phyloP scores from a whole-genome alignment of 2,113 vertebrate genomes.

The Oncorhynchus clarkii region DNA sequence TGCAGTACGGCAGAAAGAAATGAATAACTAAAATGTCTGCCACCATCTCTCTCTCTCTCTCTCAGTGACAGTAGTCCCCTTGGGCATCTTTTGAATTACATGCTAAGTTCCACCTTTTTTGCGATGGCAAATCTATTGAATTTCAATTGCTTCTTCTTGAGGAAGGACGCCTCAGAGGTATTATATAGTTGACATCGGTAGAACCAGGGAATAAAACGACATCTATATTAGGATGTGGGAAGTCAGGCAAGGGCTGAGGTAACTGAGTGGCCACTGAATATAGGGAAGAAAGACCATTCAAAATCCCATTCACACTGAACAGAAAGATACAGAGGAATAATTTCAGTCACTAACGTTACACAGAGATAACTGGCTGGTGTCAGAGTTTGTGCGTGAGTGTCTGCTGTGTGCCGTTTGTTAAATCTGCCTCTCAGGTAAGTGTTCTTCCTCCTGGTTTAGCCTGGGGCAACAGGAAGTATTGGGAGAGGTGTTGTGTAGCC shows the following conservation, averaged over 20 bases:
- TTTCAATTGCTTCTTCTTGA: constrained; percentile 38
- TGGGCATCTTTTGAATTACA: constrained; percentile 32
- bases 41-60: constrained; percentile 11
- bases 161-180: constrained; percentile 29
- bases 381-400: neutral
- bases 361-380: neutral
- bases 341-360: too few relatives aligned
- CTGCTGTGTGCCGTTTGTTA: constrained; percentile 2
- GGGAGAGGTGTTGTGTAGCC: neutral
- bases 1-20: constrained; percentile 13
- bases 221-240: constrained; percentile 39
- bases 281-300: constrained; percentile 21
- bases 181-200: constrained; percentile 34
- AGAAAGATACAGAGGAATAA: neutral
- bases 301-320: constrained; percentile 43
- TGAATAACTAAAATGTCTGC: constrained; percentile 19
- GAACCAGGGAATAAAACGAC: constrained; percentile 40
- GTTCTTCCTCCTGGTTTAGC: neutral
- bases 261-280: too few relatives aligned
- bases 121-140: constrained; percentile 30
- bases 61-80: constrained; percentile 24
- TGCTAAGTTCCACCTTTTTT: constrained; percentile 26
- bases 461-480: neutral
- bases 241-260: constrained; percentile 29
- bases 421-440: neutral